Evolutionary conservation across 1,140 invertebrate genomes (phyloP), one percentile per base, ranked within the genome.

Genomic region (Lethrus apterus): DNA sequence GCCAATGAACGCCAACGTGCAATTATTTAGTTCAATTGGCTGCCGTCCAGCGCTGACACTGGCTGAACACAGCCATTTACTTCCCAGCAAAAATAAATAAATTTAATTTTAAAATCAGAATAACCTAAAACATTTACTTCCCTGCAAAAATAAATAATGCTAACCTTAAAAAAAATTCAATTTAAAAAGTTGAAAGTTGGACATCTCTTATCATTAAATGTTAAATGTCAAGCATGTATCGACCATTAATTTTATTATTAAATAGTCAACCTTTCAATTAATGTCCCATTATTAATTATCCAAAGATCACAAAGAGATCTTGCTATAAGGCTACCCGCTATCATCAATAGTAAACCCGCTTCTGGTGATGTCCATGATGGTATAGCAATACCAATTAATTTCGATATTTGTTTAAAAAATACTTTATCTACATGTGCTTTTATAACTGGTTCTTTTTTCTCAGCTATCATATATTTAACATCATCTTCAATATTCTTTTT

Each of bases 251-350:
- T 26, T 26, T 26, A 7, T n/a, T 26, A 7, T 26, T 7, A 26
- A 26, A 26, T n/a, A n/a, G n/a, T n/a, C n/a, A n/a, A 48, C 87
- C 84, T 90, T 77, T 98, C 94, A 58, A 98, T 84, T 44, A 87
- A 74, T 2, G 94, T 98, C 10, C 84, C 84, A 68, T 89, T 89
- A 57, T 89, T 84, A 52, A 99, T 98, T 73, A 98, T 84, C 92
- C 93, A 98, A 34, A 99, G 78, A 72, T 99, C 95, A 64, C 92
- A 96, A 17, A 94, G 74, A 0, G 94, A 96, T 60, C 94, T 77
- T 3, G 85, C 78, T 7, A 96, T 73, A 5, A 99, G 71, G 17
- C 89, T 81, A 5, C 67, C 56, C 4, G 93, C 93, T 30, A 98
- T 85, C 5, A 96, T 60, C 2, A 80, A 48, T 60, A 95, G 70